phyloP scores from a whole-genome alignment of 2,888 invertebrate species.

The Alentia gelatinosa region DNA sequence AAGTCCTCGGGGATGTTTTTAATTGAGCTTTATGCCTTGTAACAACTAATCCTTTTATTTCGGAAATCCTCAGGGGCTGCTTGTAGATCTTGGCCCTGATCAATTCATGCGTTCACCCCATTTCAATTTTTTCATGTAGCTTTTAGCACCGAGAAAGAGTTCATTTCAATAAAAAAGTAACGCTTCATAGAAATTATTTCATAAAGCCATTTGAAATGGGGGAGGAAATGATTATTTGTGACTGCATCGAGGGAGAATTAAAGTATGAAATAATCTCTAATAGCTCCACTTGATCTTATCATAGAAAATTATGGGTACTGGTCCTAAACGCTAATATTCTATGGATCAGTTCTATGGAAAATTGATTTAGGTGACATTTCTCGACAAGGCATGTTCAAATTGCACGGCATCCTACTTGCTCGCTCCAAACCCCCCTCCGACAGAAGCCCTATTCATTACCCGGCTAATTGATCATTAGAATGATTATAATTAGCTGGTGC shows the following conservation, averaged over 20 bases:
- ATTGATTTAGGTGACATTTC: not conserved
- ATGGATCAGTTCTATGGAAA: not conserved
- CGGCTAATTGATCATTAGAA: slow-evolving; percentile 35
- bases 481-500: slow-evolving; percentile 25
- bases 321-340: not conserved
- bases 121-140: not conserved
- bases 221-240: not conserved
- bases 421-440: not conserved
- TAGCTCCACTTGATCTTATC: slow-evolving; percentile 21
- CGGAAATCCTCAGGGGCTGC: too few relatives aligned
- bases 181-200: not conserved
- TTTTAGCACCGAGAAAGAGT: not conserved
- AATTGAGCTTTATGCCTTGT: too few relatives aligned
- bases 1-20: too few relatives aligned
- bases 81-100: too few relatives aligned
- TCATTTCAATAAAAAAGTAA: not conserved
- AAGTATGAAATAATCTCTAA: slow-evolving; percentile 38
- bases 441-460: slow-evolving; percentile 30
- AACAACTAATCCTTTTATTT: not conserved
- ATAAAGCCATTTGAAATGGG: not conserved
- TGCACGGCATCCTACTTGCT: not conserved
- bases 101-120: not conserved
- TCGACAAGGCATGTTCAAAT: not conserved
- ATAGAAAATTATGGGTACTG: not conserved
- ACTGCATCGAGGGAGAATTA: not conserved